phyloP scores from a whole-genome alignment of 2,113 vertebrate genomes.

The Gadus macrocephalus region DNA sequence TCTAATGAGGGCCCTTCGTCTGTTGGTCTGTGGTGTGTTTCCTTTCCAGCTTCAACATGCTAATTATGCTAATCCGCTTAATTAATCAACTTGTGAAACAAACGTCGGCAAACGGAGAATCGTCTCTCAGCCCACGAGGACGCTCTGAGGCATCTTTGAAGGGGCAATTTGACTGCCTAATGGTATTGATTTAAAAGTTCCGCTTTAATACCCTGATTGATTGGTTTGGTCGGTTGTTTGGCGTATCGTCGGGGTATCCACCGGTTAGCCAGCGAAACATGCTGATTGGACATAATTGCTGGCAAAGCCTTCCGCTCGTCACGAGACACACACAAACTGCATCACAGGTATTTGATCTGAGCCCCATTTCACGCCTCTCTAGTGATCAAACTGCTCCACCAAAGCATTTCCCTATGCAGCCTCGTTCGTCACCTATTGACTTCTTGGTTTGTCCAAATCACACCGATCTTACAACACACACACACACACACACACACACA shows the following conservation, averaged over 20 bases:
- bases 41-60: conserved; percentile 45
- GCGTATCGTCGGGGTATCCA: not conserved
- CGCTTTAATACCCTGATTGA: not conserved
- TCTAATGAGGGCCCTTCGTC: conserved; percentile 51
- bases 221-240: not conserved
- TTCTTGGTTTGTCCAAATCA: conserved; percentile 11
- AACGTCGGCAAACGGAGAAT: conserved; percentile 32
- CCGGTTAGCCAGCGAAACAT: not conserved
- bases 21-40: conserved; percentile 43
- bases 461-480: not conserved
- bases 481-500: too few species aligned
- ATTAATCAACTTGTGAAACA: conserved; percentile 49
- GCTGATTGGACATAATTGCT: not conserved
- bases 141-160: not conserved
- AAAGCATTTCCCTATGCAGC: not conserved
- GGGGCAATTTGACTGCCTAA: not conserved
- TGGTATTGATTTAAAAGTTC: not conserved
- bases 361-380: not conserved
- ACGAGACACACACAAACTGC: too few species aligned
- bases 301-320: too few species aligned
- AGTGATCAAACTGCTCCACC: not conserved
- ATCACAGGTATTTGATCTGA: not conserved
- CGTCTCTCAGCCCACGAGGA: not conserved
- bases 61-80: conserved; percentile 57
- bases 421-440: not conserved